phyloP scores from a whole-genome alignment of 2,888 invertebrate species.

The Griposia aprilina region DNA sequence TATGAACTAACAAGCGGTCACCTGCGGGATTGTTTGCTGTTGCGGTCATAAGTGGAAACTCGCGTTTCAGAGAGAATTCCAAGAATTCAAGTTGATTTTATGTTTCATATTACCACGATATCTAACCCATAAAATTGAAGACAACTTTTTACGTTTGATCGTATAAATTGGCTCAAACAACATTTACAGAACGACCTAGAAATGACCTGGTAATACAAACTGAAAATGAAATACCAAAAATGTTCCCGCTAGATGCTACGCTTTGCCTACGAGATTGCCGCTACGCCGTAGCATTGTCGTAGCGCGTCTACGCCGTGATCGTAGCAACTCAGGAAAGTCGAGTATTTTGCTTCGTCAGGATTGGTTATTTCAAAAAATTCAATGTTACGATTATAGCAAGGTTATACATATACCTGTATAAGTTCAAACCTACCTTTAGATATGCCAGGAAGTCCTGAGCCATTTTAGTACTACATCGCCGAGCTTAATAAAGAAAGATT shows the following conservation, averaged over 20 bases:
- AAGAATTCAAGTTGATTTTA: not conserved
- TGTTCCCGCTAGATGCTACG: not conserved
- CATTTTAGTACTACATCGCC: not conserved
- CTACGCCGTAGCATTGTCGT: constrained; percentile 24
- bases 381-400: no score
- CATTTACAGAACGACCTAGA: accelerated
- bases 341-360: not conserved
- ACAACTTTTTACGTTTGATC: not conserved
- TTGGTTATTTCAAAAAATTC: not conserved
- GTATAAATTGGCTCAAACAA: not conserved
- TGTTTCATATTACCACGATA: not conserved
- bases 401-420: not conserved
- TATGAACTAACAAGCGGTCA: constrained; percentile 27
- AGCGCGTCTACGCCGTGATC: not conserved
- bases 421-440: not conserved
- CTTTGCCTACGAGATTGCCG: not conserved
- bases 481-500: constrained; percentile 2
- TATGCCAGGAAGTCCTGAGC: not conserved
- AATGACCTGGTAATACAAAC: not conserved
- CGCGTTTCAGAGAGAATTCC: not conserved
- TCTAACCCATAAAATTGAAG: no score
- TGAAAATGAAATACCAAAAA: constrained; percentile 4
- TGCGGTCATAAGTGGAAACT: constrained; percentile 17
- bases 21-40: constrained; percentile 21
- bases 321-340: not conserved